Conservation (phyloP, 2,888 invertebrate genomes). For the Ormyrus rosae region DNA sequence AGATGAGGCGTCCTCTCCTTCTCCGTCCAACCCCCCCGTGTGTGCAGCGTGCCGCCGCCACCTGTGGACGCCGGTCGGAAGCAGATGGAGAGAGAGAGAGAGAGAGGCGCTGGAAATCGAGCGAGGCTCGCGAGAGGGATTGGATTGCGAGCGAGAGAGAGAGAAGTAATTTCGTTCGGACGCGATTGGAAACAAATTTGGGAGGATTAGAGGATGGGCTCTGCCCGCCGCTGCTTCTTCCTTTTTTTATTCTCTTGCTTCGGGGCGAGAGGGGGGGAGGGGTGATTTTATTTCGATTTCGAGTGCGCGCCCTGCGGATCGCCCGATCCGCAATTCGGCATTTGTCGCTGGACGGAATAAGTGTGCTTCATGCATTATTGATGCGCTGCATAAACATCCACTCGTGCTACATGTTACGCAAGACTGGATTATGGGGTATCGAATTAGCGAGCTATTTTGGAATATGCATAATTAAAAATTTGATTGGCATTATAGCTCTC, state of each 20-base stretch:
- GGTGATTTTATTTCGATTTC: too few species aligned
- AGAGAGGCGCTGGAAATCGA: constrained; percentile 8
- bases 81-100: not conserved
- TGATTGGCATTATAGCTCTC: too few species aligned
- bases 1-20: constrained; percentile 12
- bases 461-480: too few species aligned
- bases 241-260: too few species aligned
- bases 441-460: too few species aligned
- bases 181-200: constrained; percentile 17
- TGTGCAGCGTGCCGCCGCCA: not conserved
- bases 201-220: not conserved
- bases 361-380: constrained; percentile 27
- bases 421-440: too few species aligned
- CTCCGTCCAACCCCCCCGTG: not conserved
- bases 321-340: not conserved
- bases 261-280: too few species aligned
- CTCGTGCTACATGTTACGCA: not conserved
- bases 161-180: constrained; percentile 23
- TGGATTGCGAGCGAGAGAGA: not conserved
- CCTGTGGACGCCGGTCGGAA: not conserved
- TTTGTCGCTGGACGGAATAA: not conserved
- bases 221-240: too few species aligned
- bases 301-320: too few species aligned
- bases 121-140: not conserved
- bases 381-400: not conserved